A percentile compares a stretch with the other conserved stretches of the same genome.
These are phyloP conservation scores for Junco hyemalis DNA, from an alignment of 2,113 vertebrate genomes.

Conservation along the genomic window DNA sequence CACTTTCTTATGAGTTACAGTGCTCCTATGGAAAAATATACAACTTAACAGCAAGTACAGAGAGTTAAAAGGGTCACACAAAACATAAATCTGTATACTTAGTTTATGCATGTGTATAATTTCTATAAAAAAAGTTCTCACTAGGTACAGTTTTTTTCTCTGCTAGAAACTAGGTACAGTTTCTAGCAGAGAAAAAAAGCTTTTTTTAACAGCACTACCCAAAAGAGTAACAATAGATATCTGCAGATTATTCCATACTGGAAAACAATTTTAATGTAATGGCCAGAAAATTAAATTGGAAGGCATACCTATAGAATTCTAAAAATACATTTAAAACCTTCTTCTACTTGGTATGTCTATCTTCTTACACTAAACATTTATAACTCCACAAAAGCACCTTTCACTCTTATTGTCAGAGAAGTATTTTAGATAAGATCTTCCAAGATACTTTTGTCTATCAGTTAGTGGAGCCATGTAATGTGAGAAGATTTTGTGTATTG, in stretches of 20 bases:
- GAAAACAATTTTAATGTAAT: background rate
- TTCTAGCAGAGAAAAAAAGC: slow-evolving; percentile 62
- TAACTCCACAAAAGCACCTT: background rate
- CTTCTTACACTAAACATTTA: background rate
- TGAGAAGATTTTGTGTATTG: background rate
- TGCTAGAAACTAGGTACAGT: slow-evolving; percentile 12
- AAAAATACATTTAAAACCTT: background rate
- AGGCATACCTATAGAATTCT: background rate
- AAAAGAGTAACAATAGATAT: slow-evolving; percentile 36
- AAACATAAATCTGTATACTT: slow-evolving; percentile 77
- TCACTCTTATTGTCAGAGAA: background rate
- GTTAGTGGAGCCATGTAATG: background rate
- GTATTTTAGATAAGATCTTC: background rate
- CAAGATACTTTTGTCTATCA: background rate
- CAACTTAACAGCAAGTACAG: slow-evolving; percentile 77
- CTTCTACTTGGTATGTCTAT: background rate
- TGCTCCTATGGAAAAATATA: slow-evolving; percentile 74
- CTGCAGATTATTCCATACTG: background rate
- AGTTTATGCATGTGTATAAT: slow-evolving; percentile 69
- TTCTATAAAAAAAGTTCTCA: slow-evolving; percentile 72
- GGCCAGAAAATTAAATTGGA: background rate
- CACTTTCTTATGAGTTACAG: slow-evolving; percentile 76
- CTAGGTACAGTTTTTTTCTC: slow-evolving; percentile 42
- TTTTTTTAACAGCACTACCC: slow-evolving; percentile 55
- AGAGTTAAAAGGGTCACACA: slow-evolving; percentile 80